These are phyloP conservation scores for Drosophila mauritiana DNA, from an alignment of 1,140 invertebrate genomes.

Conservation along the genomic window DNA sequence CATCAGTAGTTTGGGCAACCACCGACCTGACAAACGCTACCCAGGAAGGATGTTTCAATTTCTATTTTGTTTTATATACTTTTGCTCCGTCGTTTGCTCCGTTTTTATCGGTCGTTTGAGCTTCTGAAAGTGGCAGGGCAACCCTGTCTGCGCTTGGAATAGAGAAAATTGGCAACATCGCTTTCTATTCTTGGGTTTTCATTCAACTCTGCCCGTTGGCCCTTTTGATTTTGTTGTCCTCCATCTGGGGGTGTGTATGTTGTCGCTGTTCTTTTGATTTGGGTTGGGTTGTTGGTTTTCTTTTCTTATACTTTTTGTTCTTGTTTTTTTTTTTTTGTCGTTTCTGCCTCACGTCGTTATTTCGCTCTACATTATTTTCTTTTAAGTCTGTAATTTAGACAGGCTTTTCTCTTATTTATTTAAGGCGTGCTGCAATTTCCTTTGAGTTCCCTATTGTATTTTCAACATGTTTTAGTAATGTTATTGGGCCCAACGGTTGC, in stretches of 20 bases:
- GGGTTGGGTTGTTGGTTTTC: slow-evolving; percentile 29
- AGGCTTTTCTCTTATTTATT: slow-evolving; percentile 70
- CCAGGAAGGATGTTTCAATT: slow-evolving; percentile 81
- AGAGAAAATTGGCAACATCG: slow-evolving; percentile 71
- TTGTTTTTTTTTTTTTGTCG: background rate
- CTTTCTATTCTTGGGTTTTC: slow-evolving; percentile 20
- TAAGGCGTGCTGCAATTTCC: slow-evolving; percentile 56
- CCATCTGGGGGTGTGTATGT: slow-evolving; percentile 21
- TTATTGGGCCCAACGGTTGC: slow-evolving; percentile 11
- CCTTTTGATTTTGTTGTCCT: slow-evolving; percentile 47
- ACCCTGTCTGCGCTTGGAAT: slow-evolving; percentile 42
- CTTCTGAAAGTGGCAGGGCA: slow-evolving; percentile 59
- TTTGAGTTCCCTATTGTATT: slow-evolving; percentile 51
- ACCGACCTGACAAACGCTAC: slow-evolving; percentile 29
- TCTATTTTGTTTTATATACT: slow-evolving; percentile 75
- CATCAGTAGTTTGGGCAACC: slow-evolving; percentile 54
- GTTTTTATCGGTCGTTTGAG: slow-evolving; percentile 74
- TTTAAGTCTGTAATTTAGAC: slow-evolving; percentile 56
- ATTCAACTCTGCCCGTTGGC: slow-evolving; percentile 29
- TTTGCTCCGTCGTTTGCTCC: slow-evolving; percentile 33
- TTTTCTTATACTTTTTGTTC: slow-evolving; percentile 24
- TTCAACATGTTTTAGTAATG: slow-evolving; percentile 51
- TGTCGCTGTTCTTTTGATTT: slow-evolving; percentile 37
- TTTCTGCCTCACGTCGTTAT: slow-evolving; percentile 28
- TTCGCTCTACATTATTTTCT: slow-evolving; percentile 45